Conservation (phyloP, 2,888 invertebrate species). For the Drosophila nigritarsus region DNA sequence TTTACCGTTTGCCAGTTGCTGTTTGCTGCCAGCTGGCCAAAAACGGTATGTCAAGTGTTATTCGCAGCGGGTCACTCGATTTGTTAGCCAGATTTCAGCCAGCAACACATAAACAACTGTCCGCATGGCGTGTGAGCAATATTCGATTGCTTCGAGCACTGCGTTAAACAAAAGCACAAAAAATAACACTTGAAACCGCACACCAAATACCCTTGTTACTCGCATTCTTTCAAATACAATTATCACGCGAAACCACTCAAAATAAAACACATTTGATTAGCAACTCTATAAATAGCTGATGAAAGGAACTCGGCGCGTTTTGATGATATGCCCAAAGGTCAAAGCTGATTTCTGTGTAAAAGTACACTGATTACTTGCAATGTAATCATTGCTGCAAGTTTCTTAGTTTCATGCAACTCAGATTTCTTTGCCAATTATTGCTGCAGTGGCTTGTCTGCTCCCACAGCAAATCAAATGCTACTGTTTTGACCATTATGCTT, state of each 20-base stretch:
- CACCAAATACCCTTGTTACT: slow-evolving; percentile 10
- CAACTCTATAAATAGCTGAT: neutral
- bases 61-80: slow-evolving; percentile 44
- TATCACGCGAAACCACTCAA: neutral
- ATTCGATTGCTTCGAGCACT: slow-evolving; percentile 21
- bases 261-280: neutral
- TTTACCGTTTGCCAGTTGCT: neutral
- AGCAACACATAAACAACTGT: slow-evolving; percentile 28
- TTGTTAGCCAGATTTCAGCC: slow-evolving; percentile 37
- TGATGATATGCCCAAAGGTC: neutral
- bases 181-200: neutral
- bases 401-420: neutral
- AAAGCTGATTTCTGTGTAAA: neutral
- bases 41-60: slow-evolving; percentile 24
- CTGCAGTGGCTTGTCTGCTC: neutral
- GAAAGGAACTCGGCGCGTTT: neutral
- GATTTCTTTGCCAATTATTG: neutral
- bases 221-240: neutral
- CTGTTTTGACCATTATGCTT: neutral
- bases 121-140: slow-evolving; percentile 51
- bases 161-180: neutral
- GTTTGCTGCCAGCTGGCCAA: slow-evolving; percentile 7
- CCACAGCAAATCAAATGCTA: neutral
- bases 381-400: neutral
- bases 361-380: neutral